phyloP scores from a whole-genome alignment of 2,113 vertebrate species.

The Lampris megalopsis region DNA sequence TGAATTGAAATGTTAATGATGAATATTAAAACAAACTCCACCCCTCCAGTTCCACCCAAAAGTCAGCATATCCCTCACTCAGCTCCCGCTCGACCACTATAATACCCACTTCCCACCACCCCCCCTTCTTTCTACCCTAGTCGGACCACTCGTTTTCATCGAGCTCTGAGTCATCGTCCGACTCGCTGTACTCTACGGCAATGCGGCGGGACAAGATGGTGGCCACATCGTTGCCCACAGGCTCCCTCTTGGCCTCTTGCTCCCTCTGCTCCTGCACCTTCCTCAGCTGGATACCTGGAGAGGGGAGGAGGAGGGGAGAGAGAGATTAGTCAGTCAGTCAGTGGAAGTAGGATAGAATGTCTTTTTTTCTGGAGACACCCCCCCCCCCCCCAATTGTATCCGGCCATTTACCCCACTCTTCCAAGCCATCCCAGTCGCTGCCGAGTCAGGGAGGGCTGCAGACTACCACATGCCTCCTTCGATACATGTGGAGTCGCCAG shows the following conservation, averaged over 20 bases:
- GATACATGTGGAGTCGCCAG: too few species aligned
- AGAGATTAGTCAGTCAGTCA: not conserved
- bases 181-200: constrained; percentile 95
- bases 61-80: not conserved
- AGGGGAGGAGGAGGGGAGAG: not conserved
- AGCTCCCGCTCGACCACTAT: not conserved
- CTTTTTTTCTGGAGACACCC: too few species aligned
- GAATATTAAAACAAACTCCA: constrained; percentile 17
- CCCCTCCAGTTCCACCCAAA: constrained; percentile 25
- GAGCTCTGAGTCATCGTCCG: constrained; percentile 93
- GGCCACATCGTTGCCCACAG: constrained; percentile 92
- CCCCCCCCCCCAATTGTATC: too few species aligned
- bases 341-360: too few species aligned
- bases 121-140: constrained; percentile 53
- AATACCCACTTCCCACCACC: not conserved
- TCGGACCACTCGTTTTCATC: constrained; percentile 97
- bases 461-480: too few species aligned
- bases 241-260: constrained; percentile 93
- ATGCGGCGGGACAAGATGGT: constrained; percentile 93
- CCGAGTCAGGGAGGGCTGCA: too few species aligned
- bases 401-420: too few species aligned
- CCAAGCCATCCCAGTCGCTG: too few species aligned
- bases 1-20: constrained; percentile 13
- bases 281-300: constrained; percentile 90
- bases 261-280: constrained; percentile 96